Percentiles rank a stretch among this genome's conserved stretches.
Conservation (phyloP, 2,113 vertebrate species). For the Callospermophilus lateralis region DNA sequence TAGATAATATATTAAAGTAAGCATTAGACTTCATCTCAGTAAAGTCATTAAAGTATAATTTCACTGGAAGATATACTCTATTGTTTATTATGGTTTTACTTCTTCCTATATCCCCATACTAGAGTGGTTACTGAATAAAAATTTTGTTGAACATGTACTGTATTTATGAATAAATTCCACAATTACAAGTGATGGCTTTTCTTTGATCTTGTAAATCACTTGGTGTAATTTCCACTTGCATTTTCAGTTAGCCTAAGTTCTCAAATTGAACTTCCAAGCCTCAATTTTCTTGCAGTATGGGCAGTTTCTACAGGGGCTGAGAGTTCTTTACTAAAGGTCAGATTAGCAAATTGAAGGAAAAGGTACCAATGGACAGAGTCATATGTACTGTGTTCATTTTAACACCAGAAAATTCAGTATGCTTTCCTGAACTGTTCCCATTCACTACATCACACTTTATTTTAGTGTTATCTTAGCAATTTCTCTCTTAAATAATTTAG, state of each 20-base stretch:
- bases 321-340: not conserved
- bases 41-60: not conserved
- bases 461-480: not conserved
- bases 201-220: not conserved
- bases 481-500: not conserved
- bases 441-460: not conserved
- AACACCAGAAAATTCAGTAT: not conserved
- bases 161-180: not conserved
- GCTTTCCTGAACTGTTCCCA: not conserved
- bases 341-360: not conserved
- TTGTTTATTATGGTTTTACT: not conserved
- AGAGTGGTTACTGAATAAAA: not conserved
- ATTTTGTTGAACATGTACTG: not conserved
- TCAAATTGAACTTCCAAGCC: conserved; percentile 13
- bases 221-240: not conserved
- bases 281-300: not conserved
- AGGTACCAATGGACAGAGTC: not conserved
- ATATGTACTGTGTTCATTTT: not conserved
- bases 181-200: not conserved
- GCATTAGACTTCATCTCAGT: not conserved
- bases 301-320: not conserved
- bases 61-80: not conserved
- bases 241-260: not conserved
- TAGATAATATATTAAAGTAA: not conserved
- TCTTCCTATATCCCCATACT: not conserved